Evolutionary conservation across 1,140 invertebrate genomes (phyloP).

Genomic region (Solenopsis fugax): DNA sequence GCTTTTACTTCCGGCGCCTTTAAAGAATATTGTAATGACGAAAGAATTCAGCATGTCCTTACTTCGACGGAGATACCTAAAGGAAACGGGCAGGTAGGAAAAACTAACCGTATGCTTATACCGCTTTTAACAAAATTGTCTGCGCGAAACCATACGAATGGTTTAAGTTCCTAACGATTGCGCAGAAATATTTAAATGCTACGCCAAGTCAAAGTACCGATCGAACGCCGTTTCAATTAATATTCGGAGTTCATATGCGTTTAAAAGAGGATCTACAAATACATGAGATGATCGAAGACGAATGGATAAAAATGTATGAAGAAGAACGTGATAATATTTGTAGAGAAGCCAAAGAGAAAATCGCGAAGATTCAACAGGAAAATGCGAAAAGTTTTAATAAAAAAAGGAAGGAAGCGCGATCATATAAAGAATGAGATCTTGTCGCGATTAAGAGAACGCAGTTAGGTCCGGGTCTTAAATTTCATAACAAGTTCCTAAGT

Average conservation of each 20-base stretch:
- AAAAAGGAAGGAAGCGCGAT: too few relatives aligned
- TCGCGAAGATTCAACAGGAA: conserved; percentile 77
- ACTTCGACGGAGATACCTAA: conserved; percentile 76
- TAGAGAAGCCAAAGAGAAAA: conserved; percentile 73
- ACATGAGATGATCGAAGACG: not conserved
- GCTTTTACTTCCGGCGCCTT: too few relatives aligned
- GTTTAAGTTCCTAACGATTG: conserved; percentile 73
- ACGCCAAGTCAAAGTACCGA: conserved; percentile 78
- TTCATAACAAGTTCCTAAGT: too few relatives aligned
- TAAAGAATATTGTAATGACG: too few relatives aligned
- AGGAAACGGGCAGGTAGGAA: conserved; percentile 81
- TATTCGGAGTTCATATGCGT: conserved; percentile 78
- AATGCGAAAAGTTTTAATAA: conserved; percentile 65
- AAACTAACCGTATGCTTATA: conserved; percentile 75
- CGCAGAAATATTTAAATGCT: conserved; percentile 79
- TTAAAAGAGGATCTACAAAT: conserved; percentile 53
- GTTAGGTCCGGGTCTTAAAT: too few relatives aligned
- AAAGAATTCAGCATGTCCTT: too few relatives aligned
- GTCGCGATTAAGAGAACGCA: too few relatives aligned
- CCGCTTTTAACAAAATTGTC: too few relatives aligned
- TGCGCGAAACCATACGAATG: too few relatives aligned
- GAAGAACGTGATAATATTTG: conserved; percentile 42
- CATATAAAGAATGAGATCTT: too few relatives aligned
- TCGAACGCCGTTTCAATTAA: conserved; percentile 79
- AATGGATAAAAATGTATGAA: not conserved